A percentile compares a stretch with the other conserved stretches of the same genome.
Evolutionary conservation across 2,888 invertebrate genomes (phyloP).

Genomic region (Drosophila macrospina): DNA sequence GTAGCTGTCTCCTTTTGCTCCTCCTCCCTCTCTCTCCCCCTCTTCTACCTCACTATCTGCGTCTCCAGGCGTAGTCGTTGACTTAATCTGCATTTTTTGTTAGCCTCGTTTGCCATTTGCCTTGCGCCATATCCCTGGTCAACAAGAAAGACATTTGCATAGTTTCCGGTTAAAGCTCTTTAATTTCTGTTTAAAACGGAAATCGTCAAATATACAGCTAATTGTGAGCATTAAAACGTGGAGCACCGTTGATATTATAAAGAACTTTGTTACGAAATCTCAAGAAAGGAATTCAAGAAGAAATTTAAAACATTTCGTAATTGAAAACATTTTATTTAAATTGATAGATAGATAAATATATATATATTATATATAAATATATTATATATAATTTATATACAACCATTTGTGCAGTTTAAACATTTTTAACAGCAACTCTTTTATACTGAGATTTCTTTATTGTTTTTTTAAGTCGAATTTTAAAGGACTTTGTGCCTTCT

Average conservation of each 20-base stretch:
- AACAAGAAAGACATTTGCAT: slow-evolving; percentile 60
- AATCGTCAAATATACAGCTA: slow-evolving; percentile 9
- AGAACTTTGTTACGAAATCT: not conserved
- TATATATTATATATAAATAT: too few relatives aligned
- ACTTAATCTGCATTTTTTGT: slow-evolving; percentile 75
- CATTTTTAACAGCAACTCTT: too few relatives aligned
- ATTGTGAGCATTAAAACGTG: slow-evolving; percentile 7
- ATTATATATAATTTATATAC: too few relatives aligned
- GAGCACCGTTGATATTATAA: not conserved
- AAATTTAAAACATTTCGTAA: not conserved
- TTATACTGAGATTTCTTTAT: too few relatives aligned
- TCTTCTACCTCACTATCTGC: slow-evolving; percentile 8
- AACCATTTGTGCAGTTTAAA: too few relatives aligned
- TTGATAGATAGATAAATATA: too few relatives aligned
- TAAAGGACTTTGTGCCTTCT: too few relatives aligned
- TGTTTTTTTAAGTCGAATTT: not conserved
- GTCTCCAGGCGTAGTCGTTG: slow-evolving; percentile 57
- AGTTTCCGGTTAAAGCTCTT: slow-evolving; percentile 28
- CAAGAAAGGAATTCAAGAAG: not conserved
- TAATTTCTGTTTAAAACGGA: slow-evolving; percentile 8
- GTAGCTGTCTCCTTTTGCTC: not conserved
- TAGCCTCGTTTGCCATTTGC: slow-evolving; percentile 33
- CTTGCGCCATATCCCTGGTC: slow-evolving; percentile 45
- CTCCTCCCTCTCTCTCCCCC: not conserved
- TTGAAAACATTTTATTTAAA: too few relatives aligned